Percentiles rank a stretch among this genome's conserved stretches.
Evolutionary conservation across 2,113 vertebrate genomes (phyloP).

Genomic region (Trichomycterus rosablanca): DNA sequence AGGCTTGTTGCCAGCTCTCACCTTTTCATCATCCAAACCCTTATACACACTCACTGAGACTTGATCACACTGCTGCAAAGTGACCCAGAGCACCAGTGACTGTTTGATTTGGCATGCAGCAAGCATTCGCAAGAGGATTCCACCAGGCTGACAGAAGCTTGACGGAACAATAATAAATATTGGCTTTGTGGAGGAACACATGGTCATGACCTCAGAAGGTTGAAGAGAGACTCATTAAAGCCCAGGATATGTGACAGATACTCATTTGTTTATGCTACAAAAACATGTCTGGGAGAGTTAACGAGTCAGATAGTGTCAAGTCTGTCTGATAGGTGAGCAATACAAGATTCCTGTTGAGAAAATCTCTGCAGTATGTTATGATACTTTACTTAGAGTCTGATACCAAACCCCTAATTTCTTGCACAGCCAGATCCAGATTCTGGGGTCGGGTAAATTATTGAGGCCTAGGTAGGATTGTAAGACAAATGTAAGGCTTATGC

Average conservation of each 20-base stretch:
- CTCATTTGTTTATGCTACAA: background rate
- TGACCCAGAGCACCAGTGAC: slow-evolving; percentile 12
- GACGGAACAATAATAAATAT: slow-evolving; percentile 19
- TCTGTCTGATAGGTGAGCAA: background rate
- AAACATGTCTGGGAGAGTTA: background rate
- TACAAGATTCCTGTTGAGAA: background rate
- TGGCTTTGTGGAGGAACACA: background rate
- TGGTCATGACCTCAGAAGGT: slow-evolving; percentile 9
- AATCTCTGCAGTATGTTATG: background rate
- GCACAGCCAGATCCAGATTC: too few species aligned
- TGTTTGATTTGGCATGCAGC: slow-evolving; percentile 19
- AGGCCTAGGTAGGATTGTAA: too few species aligned
- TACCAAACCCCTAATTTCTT: too few species aligned
- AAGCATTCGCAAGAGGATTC: slow-evolving; percentile 1
- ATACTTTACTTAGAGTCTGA: too few species aligned
- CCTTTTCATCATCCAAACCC: slow-evolving; percentile 1
- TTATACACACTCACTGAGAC: background rate
- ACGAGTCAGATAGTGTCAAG: background rate
- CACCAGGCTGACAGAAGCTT: background rate
- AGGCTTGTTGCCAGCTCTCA: background rate
- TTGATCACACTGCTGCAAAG: slow-evolving; percentile 1
- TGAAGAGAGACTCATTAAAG: background rate
- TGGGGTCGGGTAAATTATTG: too few species aligned
- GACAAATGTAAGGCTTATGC: too few species aligned
- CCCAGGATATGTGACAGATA: slow-evolving; percentile 9